Evolutionary conservation across 2,113 vertebrate genomes (phyloP), one percentile per base, ranked within the genome.

Genomic region (Cheilinus undulatus): DNA sequence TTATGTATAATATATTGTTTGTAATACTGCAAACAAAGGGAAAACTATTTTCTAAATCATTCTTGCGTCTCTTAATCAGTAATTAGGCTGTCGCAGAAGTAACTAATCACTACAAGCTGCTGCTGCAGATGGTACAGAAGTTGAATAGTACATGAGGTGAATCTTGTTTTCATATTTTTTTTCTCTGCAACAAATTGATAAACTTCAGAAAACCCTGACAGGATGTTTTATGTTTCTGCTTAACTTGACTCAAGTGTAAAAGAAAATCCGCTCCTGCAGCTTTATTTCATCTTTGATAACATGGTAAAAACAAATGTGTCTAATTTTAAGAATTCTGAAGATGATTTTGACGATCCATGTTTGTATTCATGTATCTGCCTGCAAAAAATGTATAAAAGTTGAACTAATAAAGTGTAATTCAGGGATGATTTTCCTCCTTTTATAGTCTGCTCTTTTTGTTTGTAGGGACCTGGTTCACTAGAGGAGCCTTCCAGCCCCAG

Each of bases 401-500:
- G 8, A 34, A n/a, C n/a, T n/a, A n/a, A n/a, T n/a, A n/a, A n/a
- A n/a, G n/a, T 17, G 5, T 15, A 17, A 2, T 42, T 42, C 2
- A 5, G 17, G 14, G 6, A 0, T 15, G 17, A 2, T 40, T 15
- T 40, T 9, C 36, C 14, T 48, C 15, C 7, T 5, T 61, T 6
- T 58, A n/a, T n/a, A n/a, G n/a, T 34, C 8, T 32, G 6, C 6
- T 32, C 30, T 34, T 7, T 53, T n/a, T 61, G 27, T 70, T 69
- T 83, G 20, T 85, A 95, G 95, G 90, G 68, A 20, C 75, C 87
- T 48, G 71, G 82, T 2, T 81, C 85, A n/a, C 32, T 59, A 34
- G 95, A 94, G 0, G 73, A 87, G 0, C 7, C 79, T 10, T 77
- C 85, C 5, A 68, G 85, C 64, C 67, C 81, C 57, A 61, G 84